Evolutionary conservation across 2,113 vertebrate species (phyloP), one percentile per base, ranked within the genome.

Genomic region (Burhinus bistriatus): DNA sequence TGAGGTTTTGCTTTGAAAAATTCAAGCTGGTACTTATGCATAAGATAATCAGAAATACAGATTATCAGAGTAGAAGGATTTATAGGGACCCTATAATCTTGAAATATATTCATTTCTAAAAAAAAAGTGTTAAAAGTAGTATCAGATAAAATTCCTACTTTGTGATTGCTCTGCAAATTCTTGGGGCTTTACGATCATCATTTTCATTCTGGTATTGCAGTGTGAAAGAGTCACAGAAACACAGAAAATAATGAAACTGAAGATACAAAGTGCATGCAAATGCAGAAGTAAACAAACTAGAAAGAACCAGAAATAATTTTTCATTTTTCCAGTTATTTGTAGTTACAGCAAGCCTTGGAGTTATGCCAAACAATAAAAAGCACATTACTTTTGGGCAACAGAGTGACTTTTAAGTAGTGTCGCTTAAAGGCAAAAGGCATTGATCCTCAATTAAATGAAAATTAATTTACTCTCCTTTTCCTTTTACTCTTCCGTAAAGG

Each of bases 1-100:
- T 52, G 21, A 78, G 4, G 23, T 71, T 93, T 94, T 25, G 4
- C 83, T 97, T 96, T 96, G 90, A 97, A 96, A 95, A 93, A 73
- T 55, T 90, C 85, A 89, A 38, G 30, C 59, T 84, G 27, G 23
- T 87, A 42, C 61, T 95, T 95, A 70, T 55, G 47, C 34, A 44
- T 78, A 84, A 78, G 9, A 94, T 91, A 92, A 94, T 90, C 59
- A 81, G 76, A 92, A 94, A 90, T 76, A 92, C 14, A 91, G 44
- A 75, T 95, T 91, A 93, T 84, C 64, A 44, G 64, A 84, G 36
- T 17, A 51, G 83, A 86, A 83, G 69, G 59, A 92, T 93, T 96
- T 88, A 71, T 92, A 96, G 62, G 38, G 20, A 81, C 29, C 13
- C 25, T 88, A 79, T 90, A 23, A 36, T 42, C 58, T 57, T 79